Evolutionary conservation across 2,113 vertebrate species (phyloP).

Genomic region (Gracilinanus agilis): DNA sequence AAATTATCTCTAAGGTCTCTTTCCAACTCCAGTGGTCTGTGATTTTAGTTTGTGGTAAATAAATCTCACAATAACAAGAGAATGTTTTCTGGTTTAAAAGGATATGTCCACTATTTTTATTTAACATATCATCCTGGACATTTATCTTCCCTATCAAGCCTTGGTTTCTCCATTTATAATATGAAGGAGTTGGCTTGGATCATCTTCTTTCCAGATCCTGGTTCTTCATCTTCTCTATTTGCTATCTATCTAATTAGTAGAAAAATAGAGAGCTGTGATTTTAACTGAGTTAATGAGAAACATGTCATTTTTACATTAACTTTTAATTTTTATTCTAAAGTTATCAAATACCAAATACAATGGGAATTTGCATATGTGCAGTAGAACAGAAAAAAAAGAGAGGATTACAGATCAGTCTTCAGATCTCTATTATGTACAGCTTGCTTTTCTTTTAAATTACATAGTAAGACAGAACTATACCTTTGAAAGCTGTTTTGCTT

Average conservation of each 20-base stretch:
- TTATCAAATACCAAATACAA: background rate
- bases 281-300: background rate
- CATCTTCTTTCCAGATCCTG: background rate
- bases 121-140: background rate
- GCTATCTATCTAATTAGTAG: background rate
- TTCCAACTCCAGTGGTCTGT: background rate
- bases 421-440: background rate
- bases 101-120: background rate
- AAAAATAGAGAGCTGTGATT: background rate
- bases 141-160: background rate
- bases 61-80: background rate
- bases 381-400: background rate
- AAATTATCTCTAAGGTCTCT: background rate
- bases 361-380: background rate
- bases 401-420: background rate
- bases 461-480: background rate
- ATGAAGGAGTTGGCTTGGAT: background rate
- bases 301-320: background rate
- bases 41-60: background rate
- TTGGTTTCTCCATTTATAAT: background rate
- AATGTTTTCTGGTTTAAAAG: background rate
- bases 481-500: background rate
- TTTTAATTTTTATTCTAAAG: background rate
- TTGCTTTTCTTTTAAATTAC: background rate
- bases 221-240: background rate